Evolutionary conservation across 2,888 invertebrate genomes (phyloP).

Genomic region (Parasteatoda lunata): DNA sequence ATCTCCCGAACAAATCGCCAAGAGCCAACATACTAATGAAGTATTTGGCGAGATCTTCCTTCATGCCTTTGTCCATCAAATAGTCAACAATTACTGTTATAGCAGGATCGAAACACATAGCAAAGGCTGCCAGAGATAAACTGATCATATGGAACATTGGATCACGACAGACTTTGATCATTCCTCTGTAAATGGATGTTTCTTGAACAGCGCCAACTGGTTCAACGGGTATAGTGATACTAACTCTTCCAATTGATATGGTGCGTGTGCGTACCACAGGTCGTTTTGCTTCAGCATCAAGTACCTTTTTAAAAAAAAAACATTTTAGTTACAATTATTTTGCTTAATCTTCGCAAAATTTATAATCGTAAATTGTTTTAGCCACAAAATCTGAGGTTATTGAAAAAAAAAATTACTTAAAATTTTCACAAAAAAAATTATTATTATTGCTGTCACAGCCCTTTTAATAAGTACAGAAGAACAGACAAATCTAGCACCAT

Average conservation of each 20-base stretch:
- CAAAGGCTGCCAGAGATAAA: slow-evolving; percentile 38
- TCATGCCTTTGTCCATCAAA: slow-evolving; percentile 44
- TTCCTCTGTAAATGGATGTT: slow-evolving; percentile 17
- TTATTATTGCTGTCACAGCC: no score
- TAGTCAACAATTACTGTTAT: slow-evolving; percentile 49
- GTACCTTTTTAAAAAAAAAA: not conserved
- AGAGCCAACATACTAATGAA: slow-evolving; percentile 45
- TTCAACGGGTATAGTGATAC: not conserved
- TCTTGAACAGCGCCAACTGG: slow-evolving; percentile 1
- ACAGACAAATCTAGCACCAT: no score
- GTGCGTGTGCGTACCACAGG: slow-evolving; percentile 1
- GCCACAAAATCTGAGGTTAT: no score
- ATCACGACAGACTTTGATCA: not conserved
- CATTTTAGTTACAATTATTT: no score
- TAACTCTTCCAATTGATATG: slow-evolving; percentile 12
- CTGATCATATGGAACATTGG: slow-evolving; percentile 58
- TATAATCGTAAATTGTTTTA: no score
- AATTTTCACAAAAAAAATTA: no score
- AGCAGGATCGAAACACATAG: slow-evolving; percentile 36
- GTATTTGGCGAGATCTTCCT: slow-evolving; percentile 37
- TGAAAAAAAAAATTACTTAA: no score
- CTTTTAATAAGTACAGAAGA: no score
- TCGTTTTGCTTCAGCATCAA: not conserved
- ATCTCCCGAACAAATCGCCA: slow-evolving; percentile 39
- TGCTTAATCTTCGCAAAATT: no score